phyloP scores from a whole-genome alignment of 2,113 vertebrate species.

The Etia nguti region DNA sequence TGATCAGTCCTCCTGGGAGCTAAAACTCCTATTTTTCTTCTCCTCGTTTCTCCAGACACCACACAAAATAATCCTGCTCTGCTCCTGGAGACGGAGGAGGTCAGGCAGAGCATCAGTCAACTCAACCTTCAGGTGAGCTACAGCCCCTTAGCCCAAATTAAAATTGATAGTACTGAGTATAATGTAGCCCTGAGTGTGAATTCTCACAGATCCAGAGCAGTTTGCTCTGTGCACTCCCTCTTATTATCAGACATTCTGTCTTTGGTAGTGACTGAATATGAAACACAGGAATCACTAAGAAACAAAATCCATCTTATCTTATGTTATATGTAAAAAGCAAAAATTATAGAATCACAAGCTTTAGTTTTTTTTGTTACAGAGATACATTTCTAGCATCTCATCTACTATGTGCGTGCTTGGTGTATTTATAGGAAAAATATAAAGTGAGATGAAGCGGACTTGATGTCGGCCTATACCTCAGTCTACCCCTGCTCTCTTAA shows the following conservation, averaged over 20 bases:
- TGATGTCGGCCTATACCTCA: not conserved
- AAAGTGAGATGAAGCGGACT: not conserved
- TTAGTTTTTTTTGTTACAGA: not conserved
- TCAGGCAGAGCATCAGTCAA: conserved; percentile 79
- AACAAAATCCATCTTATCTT: not conserved
- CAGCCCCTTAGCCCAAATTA: not conserved
- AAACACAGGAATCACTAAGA: not conserved
- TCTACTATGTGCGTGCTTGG: not conserved
- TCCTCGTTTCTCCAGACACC: conserved; percentile 11
- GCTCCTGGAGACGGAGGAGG: conserved; percentile 78
- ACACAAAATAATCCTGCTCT: conserved; percentile 45
- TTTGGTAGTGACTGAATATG: not conserved
- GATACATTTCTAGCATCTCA: not conserved
- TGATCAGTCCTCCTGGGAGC: not conserved
- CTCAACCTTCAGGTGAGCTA: conserved; percentile 83
- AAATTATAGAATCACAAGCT: not conserved
- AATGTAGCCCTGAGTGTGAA: not conserved
- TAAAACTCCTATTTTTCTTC: not conserved
- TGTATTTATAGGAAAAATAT: not conserved
- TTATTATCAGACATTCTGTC: not conserved
- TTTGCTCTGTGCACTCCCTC: not conserved
- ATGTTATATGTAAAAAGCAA: not conserved
- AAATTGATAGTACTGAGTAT: not conserved
- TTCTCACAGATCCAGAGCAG: not conserved
- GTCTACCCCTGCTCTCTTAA: not conserved